A percentile compares a stretch with the other conserved stretches of the same genome.
Conservation (phyloP, 2,113 vertebrate genomes). For the Odocoileus hemionus region DNA sequence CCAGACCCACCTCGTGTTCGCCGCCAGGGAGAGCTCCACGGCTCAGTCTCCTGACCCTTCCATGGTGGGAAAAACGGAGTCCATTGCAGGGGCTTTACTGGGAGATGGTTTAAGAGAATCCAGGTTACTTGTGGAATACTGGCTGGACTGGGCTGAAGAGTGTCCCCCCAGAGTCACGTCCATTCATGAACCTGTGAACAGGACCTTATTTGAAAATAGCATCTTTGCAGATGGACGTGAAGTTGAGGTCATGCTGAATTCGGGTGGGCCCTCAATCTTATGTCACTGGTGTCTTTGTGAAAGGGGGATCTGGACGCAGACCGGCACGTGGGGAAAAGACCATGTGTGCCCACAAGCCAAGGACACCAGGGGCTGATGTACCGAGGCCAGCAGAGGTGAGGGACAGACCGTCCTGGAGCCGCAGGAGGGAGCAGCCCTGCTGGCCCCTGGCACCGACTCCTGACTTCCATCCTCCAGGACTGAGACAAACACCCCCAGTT, state of each 20-base stretch:
- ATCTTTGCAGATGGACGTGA: not conserved
- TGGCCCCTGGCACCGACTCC: accelerated
- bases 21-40: accelerated
- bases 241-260: not conserved
- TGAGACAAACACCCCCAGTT: accelerated
- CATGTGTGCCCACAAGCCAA: accelerated
- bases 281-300: not conserved
- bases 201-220: not conserved
- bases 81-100: accelerated
- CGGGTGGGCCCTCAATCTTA: not conserved
- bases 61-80: accelerated
- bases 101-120: not conserved
- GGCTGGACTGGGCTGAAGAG: not conserved
- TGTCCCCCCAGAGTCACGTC: too few species aligned
- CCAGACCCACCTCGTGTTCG: accelerated
- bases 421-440: not conserved
- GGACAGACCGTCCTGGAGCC: accelerated
- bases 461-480: not conserved
- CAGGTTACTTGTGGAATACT: accelerated
- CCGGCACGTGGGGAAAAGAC: not conserved
- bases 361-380: accelerated
- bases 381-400: not conserved
- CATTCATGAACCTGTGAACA: not conserved
- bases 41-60: accelerated
- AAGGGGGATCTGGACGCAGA: not conserved